Evolutionary conservation across 2,797 vertebrate species (phyloP).

Genomic region (Melanotaenia boesemani): DNA sequence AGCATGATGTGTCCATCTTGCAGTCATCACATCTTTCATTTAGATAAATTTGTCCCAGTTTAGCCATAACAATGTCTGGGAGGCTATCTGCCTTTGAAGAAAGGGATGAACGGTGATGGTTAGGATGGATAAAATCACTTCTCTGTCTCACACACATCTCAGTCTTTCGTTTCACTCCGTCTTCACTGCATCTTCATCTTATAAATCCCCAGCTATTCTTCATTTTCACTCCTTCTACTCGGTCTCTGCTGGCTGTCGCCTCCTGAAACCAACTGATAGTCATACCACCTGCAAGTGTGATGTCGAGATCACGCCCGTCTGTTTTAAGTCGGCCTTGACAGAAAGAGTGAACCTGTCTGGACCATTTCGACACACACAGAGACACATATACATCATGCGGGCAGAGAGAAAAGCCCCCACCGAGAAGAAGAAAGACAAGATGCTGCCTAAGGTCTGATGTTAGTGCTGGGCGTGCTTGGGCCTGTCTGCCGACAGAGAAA

Average conservation of each 20-base stretch:
- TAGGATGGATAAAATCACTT: slow-evolving; percentile 32
- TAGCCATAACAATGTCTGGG: slow-evolving; percentile 38
- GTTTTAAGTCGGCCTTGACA: slow-evolving; percentile 54
- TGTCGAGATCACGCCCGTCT: slow-evolving; percentile 37
- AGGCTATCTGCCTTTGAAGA: slow-evolving; percentile 32
- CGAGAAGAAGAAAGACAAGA: slow-evolving; percentile 38
- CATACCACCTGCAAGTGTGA: slow-evolving; percentile 17
- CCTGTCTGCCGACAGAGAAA: slow-evolving; percentile 42
- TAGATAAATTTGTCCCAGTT: slow-evolving; percentile 40
- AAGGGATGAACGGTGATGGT: slow-evolving; percentile 42
- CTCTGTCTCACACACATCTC: slow-evolving; percentile 25
- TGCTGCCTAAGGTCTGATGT: slow-evolving; percentile 48
- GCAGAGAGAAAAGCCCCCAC: slow-evolving; percentile 30
- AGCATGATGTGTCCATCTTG: slow-evolving; percentile 20
- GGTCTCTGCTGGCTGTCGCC: neutral
- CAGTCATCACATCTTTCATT: slow-evolving; percentile 51
- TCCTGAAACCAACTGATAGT: slow-evolving; percentile 37
- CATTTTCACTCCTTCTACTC: neutral
- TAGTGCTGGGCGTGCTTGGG: slow-evolving; percentile 37
- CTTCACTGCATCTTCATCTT: slow-evolving; percentile 16
- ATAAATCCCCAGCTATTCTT: slow-evolving; percentile 8
- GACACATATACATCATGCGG: slow-evolving; percentile 13
- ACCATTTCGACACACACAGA: slow-evolving; percentile 18
- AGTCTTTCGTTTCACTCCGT: slow-evolving; percentile 35
- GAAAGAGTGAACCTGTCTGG: slow-evolving; percentile 51